These are phyloP conservation scores for Nebria ingens DNA, from an alignment of 1,140 invertebrate species.

Conservation along the genomic window DNA sequence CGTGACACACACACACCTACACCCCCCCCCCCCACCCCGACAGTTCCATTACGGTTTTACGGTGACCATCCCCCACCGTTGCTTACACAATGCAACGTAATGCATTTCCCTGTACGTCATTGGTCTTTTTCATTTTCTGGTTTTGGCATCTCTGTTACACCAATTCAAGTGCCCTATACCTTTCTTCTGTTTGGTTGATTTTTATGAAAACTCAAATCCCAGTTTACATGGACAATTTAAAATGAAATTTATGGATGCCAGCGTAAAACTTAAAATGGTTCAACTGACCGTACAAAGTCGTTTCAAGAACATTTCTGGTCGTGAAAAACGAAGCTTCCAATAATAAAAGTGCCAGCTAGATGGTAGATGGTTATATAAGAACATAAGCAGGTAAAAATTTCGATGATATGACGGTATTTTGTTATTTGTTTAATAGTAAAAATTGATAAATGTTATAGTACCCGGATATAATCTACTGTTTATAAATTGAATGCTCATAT, in stretches of 20 bases:
- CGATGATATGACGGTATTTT: too few species aligned
- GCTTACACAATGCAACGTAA: not conserved
- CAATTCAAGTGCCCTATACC: not conserved
- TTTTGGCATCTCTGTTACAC: too few species aligned
- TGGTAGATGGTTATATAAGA: too few species aligned
- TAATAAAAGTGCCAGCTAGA: too few species aligned
- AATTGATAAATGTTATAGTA: too few species aligned
- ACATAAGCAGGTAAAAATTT: too few species aligned
- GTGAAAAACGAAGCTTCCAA: too few species aligned
- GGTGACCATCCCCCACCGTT: not conserved
- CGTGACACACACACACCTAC: not conserved
- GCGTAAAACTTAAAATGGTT: not conserved
- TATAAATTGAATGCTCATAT: too few species aligned
- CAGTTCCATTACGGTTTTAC: not conserved
- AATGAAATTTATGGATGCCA: not conserved
- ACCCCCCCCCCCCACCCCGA: not conserved
- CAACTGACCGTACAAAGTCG: conserved; percentile 4
- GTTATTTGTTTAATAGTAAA: too few species aligned
- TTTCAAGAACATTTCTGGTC: not conserved
- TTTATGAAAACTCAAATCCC: not conserved
- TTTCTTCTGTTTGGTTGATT: not conserved
- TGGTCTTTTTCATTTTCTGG: too few species aligned
- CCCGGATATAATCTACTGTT: too few species aligned
- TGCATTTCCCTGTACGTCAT: not conserved
- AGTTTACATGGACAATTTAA: conserved; percentile 4